Conservation (phyloP, 2,888 invertebrate species). For the Metalampra italica region DNA sequence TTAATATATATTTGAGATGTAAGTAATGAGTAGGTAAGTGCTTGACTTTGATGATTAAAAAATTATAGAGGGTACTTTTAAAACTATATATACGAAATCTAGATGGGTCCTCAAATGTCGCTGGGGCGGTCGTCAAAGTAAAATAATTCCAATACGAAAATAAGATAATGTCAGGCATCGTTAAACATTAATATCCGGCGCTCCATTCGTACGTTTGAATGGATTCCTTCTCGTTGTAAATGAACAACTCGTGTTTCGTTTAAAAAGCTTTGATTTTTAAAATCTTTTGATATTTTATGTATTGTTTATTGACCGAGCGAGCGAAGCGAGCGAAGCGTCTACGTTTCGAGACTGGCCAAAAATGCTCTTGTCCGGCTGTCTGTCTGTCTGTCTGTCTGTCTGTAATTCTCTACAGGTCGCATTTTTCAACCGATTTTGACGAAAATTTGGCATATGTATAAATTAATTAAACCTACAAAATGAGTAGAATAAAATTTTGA, state of each 20-base stretch:
- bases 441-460: too few species aligned
- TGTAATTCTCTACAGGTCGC: too few species aligned
- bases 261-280: background rate
- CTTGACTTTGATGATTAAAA: too few species aligned
- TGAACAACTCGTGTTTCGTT: background rate
- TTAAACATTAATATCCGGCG: background rate
- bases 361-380: too few species aligned
- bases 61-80: too few species aligned
- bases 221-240: background rate
- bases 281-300: background rate
- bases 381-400: too few species aligned
- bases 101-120: background rate
- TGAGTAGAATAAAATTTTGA: too few species aligned
- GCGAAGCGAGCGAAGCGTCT: too few species aligned
- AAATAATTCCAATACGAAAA: background rate
- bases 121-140: background rate
- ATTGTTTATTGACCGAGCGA: too few species aligned
- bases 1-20: background rate
- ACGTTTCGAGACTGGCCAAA: too few species aligned
- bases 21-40: background rate
- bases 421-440: too few species aligned
- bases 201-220: background rate
- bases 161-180: background rate
- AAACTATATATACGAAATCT: background rate
- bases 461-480: too few species aligned